Evolutionary conservation across 2,888 invertebrate genomes (phyloP).

Genomic region (Silvanus unidentatus): DNA sequence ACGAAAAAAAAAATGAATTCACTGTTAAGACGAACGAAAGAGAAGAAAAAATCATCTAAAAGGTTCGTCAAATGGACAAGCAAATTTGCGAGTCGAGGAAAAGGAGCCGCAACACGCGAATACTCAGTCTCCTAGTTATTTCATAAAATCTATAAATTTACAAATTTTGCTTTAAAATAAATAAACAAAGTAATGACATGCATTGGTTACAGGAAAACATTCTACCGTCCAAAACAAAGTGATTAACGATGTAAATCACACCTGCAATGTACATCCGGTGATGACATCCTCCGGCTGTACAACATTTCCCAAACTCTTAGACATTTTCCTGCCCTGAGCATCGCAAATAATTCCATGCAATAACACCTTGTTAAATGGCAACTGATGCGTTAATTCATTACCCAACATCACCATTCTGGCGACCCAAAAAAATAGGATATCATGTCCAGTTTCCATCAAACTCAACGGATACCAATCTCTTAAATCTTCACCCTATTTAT

Average conservation of each 20-base stretch:
- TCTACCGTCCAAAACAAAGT: no score
- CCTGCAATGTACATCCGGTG: slow-evolving; percentile 73
- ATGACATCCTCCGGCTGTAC: slow-evolving; percentile 97
- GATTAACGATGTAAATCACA: slow-evolving; percentile 36
- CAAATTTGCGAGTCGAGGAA: no score
- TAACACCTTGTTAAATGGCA: slow-evolving; percentile 91
- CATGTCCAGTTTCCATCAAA: slow-evolving; percentile 93
- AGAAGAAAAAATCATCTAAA: no score
- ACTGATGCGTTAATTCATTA: slow-evolving; percentile 68
- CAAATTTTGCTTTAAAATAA: no score
- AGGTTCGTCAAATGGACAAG: no score
- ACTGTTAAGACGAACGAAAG: no score
- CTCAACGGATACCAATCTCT: slow-evolving; percentile 70
- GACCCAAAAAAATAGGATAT: slow-evolving; percentile 99
- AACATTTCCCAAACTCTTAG: slow-evolving; percentile 96
- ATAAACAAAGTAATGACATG: no score
- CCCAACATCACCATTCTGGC: slow-evolving; percentile 99
- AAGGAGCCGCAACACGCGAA: no score
- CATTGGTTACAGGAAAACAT: no score
- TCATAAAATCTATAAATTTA: no score
- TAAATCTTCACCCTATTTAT: slow-evolving; percentile 51
- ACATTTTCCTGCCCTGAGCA: slow-evolving; percentile 98
- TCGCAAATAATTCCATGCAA: slow-evolving; percentile 97
- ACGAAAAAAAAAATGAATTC: no score
- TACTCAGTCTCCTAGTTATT: no score